phyloP scores from a whole-genome alignment of 2,113 vertebrate species.

The Urocynchramus pylzowi region DNA sequence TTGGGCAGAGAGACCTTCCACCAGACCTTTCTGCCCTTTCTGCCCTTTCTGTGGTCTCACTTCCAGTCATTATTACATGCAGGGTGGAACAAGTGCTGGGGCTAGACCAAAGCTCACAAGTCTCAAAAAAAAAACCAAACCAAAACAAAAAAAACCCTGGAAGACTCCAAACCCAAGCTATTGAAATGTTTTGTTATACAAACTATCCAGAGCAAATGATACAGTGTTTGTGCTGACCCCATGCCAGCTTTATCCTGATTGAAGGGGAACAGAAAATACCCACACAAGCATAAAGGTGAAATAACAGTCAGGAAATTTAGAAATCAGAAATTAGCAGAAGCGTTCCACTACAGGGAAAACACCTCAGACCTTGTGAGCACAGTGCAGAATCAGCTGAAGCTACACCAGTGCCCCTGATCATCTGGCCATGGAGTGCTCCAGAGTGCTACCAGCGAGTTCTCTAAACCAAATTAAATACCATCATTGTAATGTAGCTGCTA shows the following conservation, averaged over 20 bases:
- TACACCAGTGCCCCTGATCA: not conserved
- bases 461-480: not conserved
- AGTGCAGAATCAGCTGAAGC: not conserved
- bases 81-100: not conserved
- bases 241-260: not conserved
- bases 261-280: not conserved
- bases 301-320: not conserved
- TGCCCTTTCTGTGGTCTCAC: not conserved
- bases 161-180: not conserved
- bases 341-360: rapidly evolving
- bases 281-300: not conserved
- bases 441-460: not conserved
- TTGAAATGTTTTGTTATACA: not conserved
- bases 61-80: not conserved
- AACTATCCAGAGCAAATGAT: not conserved
- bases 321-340: not conserved
- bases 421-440: not conserved
- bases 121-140: not conserved
- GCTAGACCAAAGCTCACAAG: not conserved
- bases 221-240: not conserved
- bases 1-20: not conserved
- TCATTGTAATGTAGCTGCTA: not conserved
- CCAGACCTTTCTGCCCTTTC: not conserved
- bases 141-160: not conserved
- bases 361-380: not conserved